Evolutionary conservation across 2,797 vertebrate genomes (phyloP).

Genomic region (Urocyon cinereoargenteus): DNA sequence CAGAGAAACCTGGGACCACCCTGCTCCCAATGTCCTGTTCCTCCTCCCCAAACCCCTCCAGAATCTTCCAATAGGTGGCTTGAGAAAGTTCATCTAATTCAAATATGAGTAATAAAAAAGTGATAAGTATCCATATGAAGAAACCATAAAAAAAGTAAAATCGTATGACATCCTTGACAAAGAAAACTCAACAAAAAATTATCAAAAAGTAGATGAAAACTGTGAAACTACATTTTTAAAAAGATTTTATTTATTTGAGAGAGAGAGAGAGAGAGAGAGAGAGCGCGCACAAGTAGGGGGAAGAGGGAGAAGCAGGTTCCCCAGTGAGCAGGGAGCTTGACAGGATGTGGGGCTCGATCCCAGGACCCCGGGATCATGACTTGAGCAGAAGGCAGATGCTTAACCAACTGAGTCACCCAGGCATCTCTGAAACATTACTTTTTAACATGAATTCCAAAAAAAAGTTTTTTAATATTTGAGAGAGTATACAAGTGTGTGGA

Average conservation of each 20-base stretch:
- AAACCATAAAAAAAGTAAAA: constrained; percentile 16
- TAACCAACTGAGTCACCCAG: too few species aligned
- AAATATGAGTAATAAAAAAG: constrained; percentile 48
- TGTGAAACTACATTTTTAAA: neutral
- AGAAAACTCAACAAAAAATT: constrained; percentile 46
- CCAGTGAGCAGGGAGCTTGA: too few species aligned
- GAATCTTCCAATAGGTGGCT: constrained; percentile 31
- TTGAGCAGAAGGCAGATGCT: too few species aligned
- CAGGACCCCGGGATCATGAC: too few species aligned
- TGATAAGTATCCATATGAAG: neutral
- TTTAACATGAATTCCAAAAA: neutral
- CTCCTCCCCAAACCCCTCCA: neutral
- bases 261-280: too few species aligned
- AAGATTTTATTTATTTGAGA: too few species aligned
- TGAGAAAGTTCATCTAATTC: constrained; percentile 42
- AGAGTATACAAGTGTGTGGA: too few species aligned
- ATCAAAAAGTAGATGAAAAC: constrained; percentile 23
- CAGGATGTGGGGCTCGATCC: too few species aligned
- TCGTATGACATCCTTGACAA: neutral
- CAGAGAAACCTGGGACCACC: constrained; percentile 24
- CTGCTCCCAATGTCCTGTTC: neutral
- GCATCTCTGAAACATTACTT: neutral
- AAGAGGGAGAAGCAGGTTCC: too few species aligned
- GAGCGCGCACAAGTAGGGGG: too few species aligned
- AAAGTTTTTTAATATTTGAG: too few species aligned